Evolutionary conservation across 2,113 vertebrate species (phyloP), one percentile per base, ranked within the genome.

Genomic region (Capricornis sumatraensis): DNA sequence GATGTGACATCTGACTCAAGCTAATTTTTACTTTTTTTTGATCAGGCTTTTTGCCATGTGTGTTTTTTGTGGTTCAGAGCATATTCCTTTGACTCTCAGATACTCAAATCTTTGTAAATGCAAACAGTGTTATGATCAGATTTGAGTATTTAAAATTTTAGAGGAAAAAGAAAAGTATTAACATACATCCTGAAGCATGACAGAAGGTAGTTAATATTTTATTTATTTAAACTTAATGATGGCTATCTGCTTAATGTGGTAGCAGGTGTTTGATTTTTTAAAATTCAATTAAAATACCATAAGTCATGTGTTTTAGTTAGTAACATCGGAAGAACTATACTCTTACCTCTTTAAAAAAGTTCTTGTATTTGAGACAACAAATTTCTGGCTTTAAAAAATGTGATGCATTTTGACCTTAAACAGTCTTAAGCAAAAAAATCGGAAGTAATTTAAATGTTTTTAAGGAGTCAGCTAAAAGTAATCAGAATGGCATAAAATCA

Each of bases 171-270:
- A 67, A 87, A 86, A 92, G 21, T 40, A 43, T 76, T 96, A 64
- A 85, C 23, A 9, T 28, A 36, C 4, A 55, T 58, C 28, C 92
- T 53, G 79, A 52, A 92, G 27, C 45, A 33, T 16, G 28, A 95
- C 8, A 92, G 33, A 71, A 94, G 79, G 19, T 90, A 95, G 25
- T 88, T 95, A 92, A 2, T 92, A 36, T 81, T 67, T 81, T 64
- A 71, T 84, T 97, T 93, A 60, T 91, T 94, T 97, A 45, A 89
- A 62, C 87, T 95, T 91, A 84, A 90, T 81, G 45, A 4, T 28
- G 83, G 28, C 25, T 79, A 15, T 52, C 17, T 92, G 9, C 67
- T 71, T 91, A 87, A 60, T 76, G 23, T 36, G 13, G 9, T 88
- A 58, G 81, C 33, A 83, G 21, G 2, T 57, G 2, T 92, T 58